These are phyloP conservation scores for Colistium nudipinnis DNA, from an alignment of 2,113 vertebrate genomes.

Conservation along the genomic window DNA sequence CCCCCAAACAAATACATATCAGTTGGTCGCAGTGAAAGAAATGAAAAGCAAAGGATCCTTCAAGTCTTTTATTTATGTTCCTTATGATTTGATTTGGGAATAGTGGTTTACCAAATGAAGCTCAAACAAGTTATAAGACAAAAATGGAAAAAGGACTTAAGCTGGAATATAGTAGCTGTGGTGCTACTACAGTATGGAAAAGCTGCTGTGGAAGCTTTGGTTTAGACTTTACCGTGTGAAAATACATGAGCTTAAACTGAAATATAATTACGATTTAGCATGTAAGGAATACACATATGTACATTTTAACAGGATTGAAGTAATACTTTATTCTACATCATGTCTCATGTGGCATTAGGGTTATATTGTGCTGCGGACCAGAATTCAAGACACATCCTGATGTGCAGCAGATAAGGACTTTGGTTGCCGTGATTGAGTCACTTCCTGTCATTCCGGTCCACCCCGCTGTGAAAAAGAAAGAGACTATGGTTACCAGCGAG, in stretches of 20 bases:
- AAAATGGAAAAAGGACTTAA: background rate
- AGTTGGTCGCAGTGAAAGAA: slow-evolving; percentile 7
- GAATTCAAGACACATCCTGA: slow-evolving; percentile 45
- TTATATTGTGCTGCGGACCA: slow-evolving; percentile 56
- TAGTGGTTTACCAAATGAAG: background rate
- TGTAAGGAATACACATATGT: slow-evolving; percentile 69
- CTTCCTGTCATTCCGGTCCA: slow-evolving; percentile 79
- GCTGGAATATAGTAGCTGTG: background rate
- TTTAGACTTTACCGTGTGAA: slow-evolving; percentile 10
- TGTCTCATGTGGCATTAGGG: slow-evolving; percentile 53
- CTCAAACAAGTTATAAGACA: background rate
- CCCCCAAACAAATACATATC: background rate
- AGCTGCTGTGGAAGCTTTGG: background rate
- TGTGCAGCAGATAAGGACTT: slow-evolving; percentile 59
- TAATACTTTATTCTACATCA: slow-evolving; percentile 65
- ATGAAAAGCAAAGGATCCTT: background rate
- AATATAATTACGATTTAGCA: slow-evolving; percentile 35
- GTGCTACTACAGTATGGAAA: background rate
- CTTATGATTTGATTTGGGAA: background rate
- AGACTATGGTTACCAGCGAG: background rate
- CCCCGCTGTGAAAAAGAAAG: slow-evolving; percentile 73
- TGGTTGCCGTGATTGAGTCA: slow-evolving; percentile 22
- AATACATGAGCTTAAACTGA: slow-evolving; percentile 19
- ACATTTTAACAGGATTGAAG: slow-evolving; percentile 68
- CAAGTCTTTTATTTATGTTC: background rate